Conservation (phyloP, 2,888 invertebrate species). For the Linnaemya tessellans region DNA sequence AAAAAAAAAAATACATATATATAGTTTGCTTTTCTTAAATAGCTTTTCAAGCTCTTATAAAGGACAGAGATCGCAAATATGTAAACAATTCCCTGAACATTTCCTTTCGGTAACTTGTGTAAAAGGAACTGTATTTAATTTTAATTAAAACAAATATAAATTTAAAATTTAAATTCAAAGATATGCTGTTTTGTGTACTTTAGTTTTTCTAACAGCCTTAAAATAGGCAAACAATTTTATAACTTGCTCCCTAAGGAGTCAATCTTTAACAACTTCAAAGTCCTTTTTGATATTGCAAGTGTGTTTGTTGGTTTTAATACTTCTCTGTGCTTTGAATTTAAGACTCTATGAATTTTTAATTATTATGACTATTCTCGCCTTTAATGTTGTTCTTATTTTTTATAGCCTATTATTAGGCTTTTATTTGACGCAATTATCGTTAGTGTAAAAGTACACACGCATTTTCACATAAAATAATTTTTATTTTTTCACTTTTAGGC, state of each 20-base stretch:
- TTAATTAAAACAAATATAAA: not conserved
- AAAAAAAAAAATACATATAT: not conserved
- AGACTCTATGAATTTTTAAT: not conserved
- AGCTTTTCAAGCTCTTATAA: no score
- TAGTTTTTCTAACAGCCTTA: not conserved
- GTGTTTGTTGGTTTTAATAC: not conserved
- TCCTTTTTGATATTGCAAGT: not conserved
- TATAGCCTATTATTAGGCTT: slow-evolving; percentile 55
- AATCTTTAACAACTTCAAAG: not conserved
- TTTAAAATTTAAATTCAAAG: not conserved
- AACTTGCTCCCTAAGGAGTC: not conserved
- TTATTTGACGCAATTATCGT: slow-evolving; percentile 62
- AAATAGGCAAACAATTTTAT: not conserved
- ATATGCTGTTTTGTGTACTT: not conserved
- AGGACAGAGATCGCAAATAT: no score
- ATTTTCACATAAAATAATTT: not conserved
- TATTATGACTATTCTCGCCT: not conserved
- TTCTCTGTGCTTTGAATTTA: not conserved
- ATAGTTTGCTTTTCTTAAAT: no score
- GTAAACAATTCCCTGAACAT: no score
- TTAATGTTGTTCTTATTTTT: slow-evolving; percentile 20
- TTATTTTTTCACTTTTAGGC: not conserved
- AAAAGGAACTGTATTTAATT: not conserved
- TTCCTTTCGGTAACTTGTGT: no score
- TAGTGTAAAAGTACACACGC: slow-evolving; percentile 16